Percentiles rank a stretch among this genome's conserved stretches.
Evolutionary conservation across 2,113 vertebrate genomes (phyloP).

Genomic region (Murina feae): DNA sequence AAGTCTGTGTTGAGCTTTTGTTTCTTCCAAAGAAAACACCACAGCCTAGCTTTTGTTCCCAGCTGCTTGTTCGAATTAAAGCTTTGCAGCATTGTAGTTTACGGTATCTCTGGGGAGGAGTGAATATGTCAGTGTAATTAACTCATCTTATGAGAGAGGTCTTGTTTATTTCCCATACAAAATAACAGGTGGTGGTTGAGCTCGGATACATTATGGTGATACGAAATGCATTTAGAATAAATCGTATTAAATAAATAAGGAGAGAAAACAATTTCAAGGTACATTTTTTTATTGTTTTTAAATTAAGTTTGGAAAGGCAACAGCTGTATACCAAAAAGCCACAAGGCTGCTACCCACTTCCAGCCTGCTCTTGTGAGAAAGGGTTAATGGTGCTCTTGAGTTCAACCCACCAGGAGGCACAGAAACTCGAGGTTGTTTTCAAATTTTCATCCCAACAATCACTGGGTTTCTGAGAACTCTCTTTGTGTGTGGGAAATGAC

Average conservation of each 20-base stretch:
- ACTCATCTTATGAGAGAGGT: constrained; percentile 72
- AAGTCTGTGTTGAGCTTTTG: background rate
- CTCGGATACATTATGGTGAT: background rate
- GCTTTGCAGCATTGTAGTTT: constrained; percentile 49
- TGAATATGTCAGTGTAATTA: constrained; percentile 69
- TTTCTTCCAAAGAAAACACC: constrained; percentile 40
- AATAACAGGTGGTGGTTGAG: constrained; percentile 64
- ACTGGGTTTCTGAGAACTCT: background rate
- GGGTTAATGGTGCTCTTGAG: background rate
- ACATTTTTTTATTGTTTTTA: constrained; percentile 60
- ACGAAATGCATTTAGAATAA: constrained; percentile 59
- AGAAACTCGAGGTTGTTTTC: background rate
- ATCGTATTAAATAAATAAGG: constrained; percentile 60
- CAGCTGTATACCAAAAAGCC: constrained; percentile 34
- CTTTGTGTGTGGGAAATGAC: background rate
- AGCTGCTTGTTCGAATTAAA: constrained; percentile 58
- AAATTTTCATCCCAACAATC: background rate
- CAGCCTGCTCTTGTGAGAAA: constrained; percentile 8
- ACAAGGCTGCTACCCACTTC: background rate
- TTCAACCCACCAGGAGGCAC: background rate
- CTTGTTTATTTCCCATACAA: constrained; percentile 69
- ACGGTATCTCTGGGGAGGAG: constrained; percentile 69
- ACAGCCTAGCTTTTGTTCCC: background rate
- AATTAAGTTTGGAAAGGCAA: constrained; percentile 59
- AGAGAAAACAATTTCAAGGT: constrained; percentile 54